Evolutionary conservation across 1,140 invertebrate genomes (phyloP), one percentile per base, ranked within the genome.

Genomic region (Heliconius hewitsoni): DNA sequence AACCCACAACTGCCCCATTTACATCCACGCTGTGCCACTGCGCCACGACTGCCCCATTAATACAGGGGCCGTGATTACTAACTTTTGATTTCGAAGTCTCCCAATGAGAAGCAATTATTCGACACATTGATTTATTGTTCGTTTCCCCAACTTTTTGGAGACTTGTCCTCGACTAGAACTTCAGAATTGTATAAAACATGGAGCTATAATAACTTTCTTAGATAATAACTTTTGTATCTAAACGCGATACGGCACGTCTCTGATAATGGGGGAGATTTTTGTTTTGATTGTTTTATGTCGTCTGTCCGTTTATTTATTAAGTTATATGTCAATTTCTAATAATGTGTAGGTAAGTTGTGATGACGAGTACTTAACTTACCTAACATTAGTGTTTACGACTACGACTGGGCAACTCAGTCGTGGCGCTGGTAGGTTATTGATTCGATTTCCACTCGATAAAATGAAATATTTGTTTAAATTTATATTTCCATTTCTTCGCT

Each of bases 121-220:
- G 88, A 91, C 91, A 91, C 89, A 91, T 92, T 92, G 91, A 92
- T 92, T 92, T 92, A 92, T 92, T 92, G 91, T 92, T 87, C 85
- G 80, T 30, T 30, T 76, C 80, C 74, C 72, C 81, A 90, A 89
- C 80, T 90, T 91, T 80, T 71, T 79, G 80, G 82, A 73, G 78
- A 83, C 82, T 83, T 82, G 82, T 84, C 83, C 83, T 78, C 76
- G 66, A 73, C 23, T 30, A 18, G n/a, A 16, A 66, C 9, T 30
- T 66, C 60, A 81, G 89, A 87, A 74, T 90, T 90, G 30, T 71
- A 39, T 72, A 72, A 66, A 66, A 66, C 60, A 66, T 66, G 23
- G 60, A 16, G 84, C 87, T 88, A 87, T 88, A 86, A 92, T 91
- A 91, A 90, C 89, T 90, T 90, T 82, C 71, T 80, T 74, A 86